A percentile compares a stretch with the other conserved stretches of the same genome.
These are phyloP conservation scores for Remorina albescens DNA, from an alignment of 2,797 vertebrate genomes.

Conservation along the genomic window DNA sequence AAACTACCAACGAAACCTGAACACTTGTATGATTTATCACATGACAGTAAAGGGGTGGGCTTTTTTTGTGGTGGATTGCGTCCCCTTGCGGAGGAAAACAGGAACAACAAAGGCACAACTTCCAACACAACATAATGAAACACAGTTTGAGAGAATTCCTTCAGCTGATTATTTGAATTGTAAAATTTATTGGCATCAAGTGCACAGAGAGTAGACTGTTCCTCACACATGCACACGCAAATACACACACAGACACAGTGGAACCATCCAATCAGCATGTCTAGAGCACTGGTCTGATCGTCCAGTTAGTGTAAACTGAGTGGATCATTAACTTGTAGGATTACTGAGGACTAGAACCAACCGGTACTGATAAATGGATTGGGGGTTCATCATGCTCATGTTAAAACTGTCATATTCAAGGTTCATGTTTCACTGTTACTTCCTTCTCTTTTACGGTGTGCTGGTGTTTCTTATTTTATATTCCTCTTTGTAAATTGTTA, in stretches of 20 bases:
- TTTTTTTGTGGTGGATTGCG: neutral
- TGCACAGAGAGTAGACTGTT: no score
- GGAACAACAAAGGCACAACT: neutral
- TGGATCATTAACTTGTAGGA: slow-evolving; percentile 55
- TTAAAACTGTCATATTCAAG: no score
- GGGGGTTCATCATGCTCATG: no score
- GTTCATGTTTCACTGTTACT: no score
- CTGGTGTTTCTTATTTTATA: no score
- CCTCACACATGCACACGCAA: neutral
- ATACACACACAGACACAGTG: neutral
- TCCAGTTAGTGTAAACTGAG: slow-evolving; percentile 1
- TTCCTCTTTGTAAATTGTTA: no score
- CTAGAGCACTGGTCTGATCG: slow-evolving; percentile 24
- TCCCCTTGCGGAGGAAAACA: slow-evolving; percentile 25
- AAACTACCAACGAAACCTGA: no score
- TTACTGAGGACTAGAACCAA: slow-evolving; percentile 16
- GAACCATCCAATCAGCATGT: neutral
- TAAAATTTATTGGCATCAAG: neutral
- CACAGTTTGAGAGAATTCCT: neutral
- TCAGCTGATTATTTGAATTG: neutral
- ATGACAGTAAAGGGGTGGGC: no score
- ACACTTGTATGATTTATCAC: no score
- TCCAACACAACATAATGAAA: neutral
- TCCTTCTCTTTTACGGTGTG: no score
- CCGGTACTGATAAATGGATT: slow-evolving; percentile 12